A percentile compares a stretch with the other conserved stretches of the same genome.
Conservation (phyloP, 2,797 vertebrate genomes). For the Onychomys torridus region DNA sequence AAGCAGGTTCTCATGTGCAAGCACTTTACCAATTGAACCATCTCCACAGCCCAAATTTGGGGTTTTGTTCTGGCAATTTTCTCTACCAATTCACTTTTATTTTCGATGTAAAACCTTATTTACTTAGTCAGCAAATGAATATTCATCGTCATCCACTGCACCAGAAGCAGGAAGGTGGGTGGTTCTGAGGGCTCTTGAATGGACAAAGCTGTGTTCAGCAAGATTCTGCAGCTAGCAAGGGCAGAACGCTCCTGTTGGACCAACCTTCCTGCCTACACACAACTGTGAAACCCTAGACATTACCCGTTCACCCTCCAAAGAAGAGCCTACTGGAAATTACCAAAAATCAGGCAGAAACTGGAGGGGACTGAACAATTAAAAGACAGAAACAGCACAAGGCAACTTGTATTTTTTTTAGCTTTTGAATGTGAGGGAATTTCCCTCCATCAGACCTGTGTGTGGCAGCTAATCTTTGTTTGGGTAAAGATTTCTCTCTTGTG, state of each 20-base stretch:
- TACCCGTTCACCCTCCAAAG: background rate
- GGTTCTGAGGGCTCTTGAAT: background rate
- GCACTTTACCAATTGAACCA: background rate
- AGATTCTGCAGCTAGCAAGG: background rate
- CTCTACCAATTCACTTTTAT: conserved; percentile 19
- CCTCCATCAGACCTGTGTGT: background rate
- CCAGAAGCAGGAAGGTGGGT: background rate
- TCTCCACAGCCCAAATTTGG: background rate
- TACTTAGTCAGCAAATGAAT: conserved; percentile 10
- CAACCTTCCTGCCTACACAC: background rate
- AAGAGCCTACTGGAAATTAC: background rate
- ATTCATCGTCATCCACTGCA: background rate
- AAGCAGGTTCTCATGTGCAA: background rate
- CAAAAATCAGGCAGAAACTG: background rate
- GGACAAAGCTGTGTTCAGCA: conserved; percentile 40
- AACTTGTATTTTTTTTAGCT: conserved; percentile 21
- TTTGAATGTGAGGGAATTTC: background rate
- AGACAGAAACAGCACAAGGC: background rate
- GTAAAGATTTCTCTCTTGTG: background rate
- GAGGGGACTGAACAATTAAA: background rate
- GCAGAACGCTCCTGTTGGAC: background rate
- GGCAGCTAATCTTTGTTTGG: background rate
- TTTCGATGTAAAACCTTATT: conserved; percentile 36
- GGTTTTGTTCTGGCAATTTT: conserved; percentile 19
- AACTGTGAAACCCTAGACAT: background rate